phyloP scores from a whole-genome alignment of 1,140 invertebrate genomes.

The Saccostrea cuccullata region DNA sequence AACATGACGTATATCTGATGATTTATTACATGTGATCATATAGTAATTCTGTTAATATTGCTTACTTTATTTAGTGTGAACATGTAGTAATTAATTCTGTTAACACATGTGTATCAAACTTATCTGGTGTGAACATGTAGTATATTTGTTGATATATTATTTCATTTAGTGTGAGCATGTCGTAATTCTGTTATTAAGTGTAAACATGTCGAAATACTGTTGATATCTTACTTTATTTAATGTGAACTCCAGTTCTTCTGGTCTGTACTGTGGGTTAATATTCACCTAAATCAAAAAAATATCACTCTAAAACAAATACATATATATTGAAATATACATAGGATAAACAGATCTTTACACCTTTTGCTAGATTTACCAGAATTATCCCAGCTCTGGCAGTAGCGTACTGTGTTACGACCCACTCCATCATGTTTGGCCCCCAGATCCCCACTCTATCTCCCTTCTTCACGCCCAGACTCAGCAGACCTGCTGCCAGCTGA shows the following conservation, averaged over 20 bases:
- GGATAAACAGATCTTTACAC: too few relatives aligned
- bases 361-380: conserved; percentile 81
- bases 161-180: not conserved
- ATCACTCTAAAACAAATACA: not conserved
- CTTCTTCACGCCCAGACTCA: conserved; percentile 86
- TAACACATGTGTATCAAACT: not conserved
- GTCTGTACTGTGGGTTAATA: conserved; percentile 91
- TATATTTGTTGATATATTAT: not conserved
- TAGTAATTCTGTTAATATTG: not conserved
- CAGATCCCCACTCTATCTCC: conserved; percentile 93
- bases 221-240: conserved; percentile 85
- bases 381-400: conserved; percentile 90
- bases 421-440: conserved; percentile 91
- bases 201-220: not conserved
- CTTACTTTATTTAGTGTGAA: conserved; percentile 4
- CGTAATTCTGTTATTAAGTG: not conserved
- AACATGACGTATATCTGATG: too few relatives aligned
- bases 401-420: conserved; percentile 89
- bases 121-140: not conserved
- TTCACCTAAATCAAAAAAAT: conserved; percentile 82
- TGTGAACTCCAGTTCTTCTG: conserved; percentile 88
- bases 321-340: too few relatives aligned
- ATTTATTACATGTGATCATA: not conserved
- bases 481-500: conserved; percentile 88
- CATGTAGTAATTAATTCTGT: not conserved